Evolutionary conservation across 2,113 vertebrate species (phyloP), one percentile per base, ranked within the genome.

Genomic region (Apaloderma vittatum): DNA sequence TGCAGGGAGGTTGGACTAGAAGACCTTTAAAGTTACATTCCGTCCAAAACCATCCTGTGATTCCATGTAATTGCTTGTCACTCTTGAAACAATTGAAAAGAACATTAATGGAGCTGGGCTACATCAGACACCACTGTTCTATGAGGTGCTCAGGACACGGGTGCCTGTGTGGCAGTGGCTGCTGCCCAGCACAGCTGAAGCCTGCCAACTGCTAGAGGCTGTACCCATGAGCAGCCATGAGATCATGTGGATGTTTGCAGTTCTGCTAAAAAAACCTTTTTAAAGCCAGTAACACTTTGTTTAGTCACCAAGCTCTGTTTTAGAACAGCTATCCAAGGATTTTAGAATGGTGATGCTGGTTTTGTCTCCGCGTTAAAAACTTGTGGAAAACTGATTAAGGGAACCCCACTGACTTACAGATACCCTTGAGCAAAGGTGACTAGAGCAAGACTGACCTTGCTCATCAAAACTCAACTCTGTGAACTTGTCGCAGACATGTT

Each of bases 91-190:
- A 68, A 24, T 21, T 65, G 37, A 43, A 68, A 95, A 61, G 13
- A 79, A 29, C 29, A 15, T 0, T 0, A 1, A 8, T 1, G 2
- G 59, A 66, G 19, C 59, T 66, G 51, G 23, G 46, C 29, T 11
- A 1, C 6, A 2, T 36, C 58, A 73, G 58, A n/a, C 8, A 8
- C 14, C 36, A 40, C 18, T 24, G 0, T 59, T 62, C 34, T 12
- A 18, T 11, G 30, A 36, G 8, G 18, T 0, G 1, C 32, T 29
- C 1, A 2, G 45, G 58, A 13, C 5, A 2, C 16, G 40, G 29
- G 36, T 65, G 45, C 32, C 37, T 43, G 15, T n/a, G n/a, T 62
- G 57, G n/a, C 9, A 15, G 45, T n/a, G 45, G 11, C 54, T 77
- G 54, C 63, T 80, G 29, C 34, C 37, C 5, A 10, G 48, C 52